Base-by-base conservation (phyloP, 2,113 vertebrate species). In the Spizaetus ornatus region DNA sequence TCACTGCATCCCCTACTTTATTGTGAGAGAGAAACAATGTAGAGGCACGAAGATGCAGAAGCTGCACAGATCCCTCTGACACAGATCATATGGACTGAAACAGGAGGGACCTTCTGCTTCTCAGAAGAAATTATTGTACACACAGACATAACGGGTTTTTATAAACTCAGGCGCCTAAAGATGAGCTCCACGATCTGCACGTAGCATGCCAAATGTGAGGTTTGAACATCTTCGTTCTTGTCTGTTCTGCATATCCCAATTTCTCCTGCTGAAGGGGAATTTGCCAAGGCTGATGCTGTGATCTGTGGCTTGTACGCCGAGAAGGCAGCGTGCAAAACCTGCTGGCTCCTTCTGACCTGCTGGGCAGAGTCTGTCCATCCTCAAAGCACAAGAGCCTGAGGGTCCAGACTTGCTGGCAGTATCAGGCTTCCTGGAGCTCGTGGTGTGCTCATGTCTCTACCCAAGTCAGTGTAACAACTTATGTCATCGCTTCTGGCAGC, bases 281-380 rank as follows among this genome's bases (percentile, higher is more conserved):
- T 17, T 93, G 95, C 94, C 93, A 91, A 77, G 95, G 86, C 70
- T 85, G 86, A 7, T 23, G 88, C 91, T 89, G 47, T 26, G 93
- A 71, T 43, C 90, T 26, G 65, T 25, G 36, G 23, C 42, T 7
- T 67, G 59, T 17, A 27, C 2, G 8, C 88, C 15, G 7, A 50
- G 85, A 79, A 69, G 67, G 61, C 86, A 93, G 62, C 0, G 2
- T 48, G 63, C 21, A 45, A 85, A 89, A 90, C 66, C 86, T 94
- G 81, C 94, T 81, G 62, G 66, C 92, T 93, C 43, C 89, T 94
- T 4, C 71, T 32, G 88, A 50, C 93, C 88, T 90, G 95, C 96
- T 97, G 97, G 88, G 95, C 92, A 96, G 90, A 42, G 76, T 88
- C 92, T 96, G 95, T 92, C 90, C 76, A 8, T 73, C 59, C 90